Evolutionary conservation across 2,797 vertebrate species (phyloP).

Genomic region (Sparus aurata): DNA sequence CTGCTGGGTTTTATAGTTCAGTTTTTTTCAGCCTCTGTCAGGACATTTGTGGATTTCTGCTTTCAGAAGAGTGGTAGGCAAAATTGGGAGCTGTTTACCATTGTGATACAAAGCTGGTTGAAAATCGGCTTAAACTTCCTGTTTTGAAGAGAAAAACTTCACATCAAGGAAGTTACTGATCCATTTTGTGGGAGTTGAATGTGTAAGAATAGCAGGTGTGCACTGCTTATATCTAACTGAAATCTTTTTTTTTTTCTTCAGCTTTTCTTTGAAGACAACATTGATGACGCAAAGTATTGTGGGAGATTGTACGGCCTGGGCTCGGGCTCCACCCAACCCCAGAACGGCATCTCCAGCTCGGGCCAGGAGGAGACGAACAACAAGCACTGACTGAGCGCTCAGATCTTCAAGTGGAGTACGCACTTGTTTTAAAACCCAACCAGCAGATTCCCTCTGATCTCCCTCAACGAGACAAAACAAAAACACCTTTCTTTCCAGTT

Average conservation of each 20-base stretch:
- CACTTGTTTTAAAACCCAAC: constrained; percentile 84
- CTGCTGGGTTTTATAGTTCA: too few relatives aligned
- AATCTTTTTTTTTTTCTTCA: constrained; percentile 60
- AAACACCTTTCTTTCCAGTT: constrained; percentile 14
- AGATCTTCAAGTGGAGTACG: constrained; percentile 59
- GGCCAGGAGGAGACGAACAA: constrained; percentile 89
- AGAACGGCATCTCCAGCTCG: constrained; percentile 90
- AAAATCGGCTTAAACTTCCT: neutral
- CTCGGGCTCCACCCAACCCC: constrained; percentile 94
- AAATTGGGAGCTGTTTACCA: too few relatives aligned
- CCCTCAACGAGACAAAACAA: constrained; percentile 31
- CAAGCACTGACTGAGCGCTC: constrained; percentile 87
- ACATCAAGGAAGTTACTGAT: too few relatives aligned
- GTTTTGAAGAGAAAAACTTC: neutral
- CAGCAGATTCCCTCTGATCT: constrained; percentile 58
- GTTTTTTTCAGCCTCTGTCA: too few relatives aligned
- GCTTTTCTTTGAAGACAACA: constrained; percentile 99
- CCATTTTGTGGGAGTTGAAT: neutral
- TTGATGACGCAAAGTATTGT: constrained; percentile 99
- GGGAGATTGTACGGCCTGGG: constrained; percentile 97
- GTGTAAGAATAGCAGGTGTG: neutral
- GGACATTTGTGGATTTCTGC: too few relatives aligned
- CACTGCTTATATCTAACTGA: neutral
- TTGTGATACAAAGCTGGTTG: too few relatives aligned
- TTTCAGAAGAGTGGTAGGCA: too few relatives aligned